Evolutionary conservation across 1,140 invertebrate genomes (phyloP), one percentile per base, ranked within the genome.

Genomic region (Drosophila quadrilineata): DNA sequence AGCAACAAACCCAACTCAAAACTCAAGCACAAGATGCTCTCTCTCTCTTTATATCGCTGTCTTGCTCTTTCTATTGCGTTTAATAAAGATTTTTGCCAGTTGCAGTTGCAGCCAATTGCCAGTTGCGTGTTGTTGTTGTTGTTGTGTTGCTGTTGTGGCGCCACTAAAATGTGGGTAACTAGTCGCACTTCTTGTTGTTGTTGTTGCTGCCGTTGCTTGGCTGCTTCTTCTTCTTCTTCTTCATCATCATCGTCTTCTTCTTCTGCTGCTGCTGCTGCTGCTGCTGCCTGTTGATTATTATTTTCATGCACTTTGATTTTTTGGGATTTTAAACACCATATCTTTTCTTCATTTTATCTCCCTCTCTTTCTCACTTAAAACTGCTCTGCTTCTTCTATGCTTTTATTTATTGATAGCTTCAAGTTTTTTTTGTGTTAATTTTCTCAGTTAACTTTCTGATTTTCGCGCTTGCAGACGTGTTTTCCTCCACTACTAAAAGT

Each of bases 251-350:
- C n/a, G n/a, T n/a, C n/a, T n/a, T n/a, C n/a, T n/a, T n/a, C n/a
- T n/a, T n/a, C n/a, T n/a, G n/a, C n/a, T n/a, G n/a, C n/a, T n/a
- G 79, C 74, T 71, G 71, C 70, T 40, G 72, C 73, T 71, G 67
- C 41, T 65, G 69, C 60, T 69, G 38, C n/a, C n/a, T n/a, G n/a
- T n/a, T 66, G 71, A 86, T 88, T 77, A 88, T 87, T 85, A 88
- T 88, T 88, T 88, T 88, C 87, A 88, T 88, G 87, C 82, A 88
- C 64, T 88, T 85, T 88, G 82, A 88, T 88, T 88, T 88, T 88
- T 88, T 88, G 86, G 86, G 86, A 88, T 88, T 88, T 88, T 67
- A 80, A 80, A 79, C 63, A 79, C 59, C 50, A 46, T 54, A 66
- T 45, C 56, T 80, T 71, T 66, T 71, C 46, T 52, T 40, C 38